Evolutionary conservation across 2,888 invertebrate species (phyloP), one percentile per base, ranked within the genome.

Genomic region (Brenthis hecate): DNA sequence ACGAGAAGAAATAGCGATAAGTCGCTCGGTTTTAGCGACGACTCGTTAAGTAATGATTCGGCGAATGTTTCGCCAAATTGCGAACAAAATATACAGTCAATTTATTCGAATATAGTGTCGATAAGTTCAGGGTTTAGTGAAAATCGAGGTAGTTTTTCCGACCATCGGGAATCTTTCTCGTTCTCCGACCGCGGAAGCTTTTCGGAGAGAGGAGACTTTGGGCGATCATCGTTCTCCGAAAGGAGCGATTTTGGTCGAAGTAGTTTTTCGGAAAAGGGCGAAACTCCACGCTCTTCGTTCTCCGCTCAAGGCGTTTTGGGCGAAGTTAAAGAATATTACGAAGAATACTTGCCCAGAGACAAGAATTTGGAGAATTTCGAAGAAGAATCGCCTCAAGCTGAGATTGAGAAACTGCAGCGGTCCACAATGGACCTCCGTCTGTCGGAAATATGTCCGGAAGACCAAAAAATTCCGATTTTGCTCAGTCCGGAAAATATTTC

Each of bases 21-120:
- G 75, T 95, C 95, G 0, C 84, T 95, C 6, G 95, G 95, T 13
- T 96, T 96, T 79, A 96, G 95, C 50, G 96, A 96, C 71, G 96
- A 96, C 78, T 95, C 95, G 1, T 79, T 96, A n/a, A 95, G 95
- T 76, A 95, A 96, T 73, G 96, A 96, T 77, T 93, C 93, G 0
- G 88, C 91, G 0, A 92, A 89, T 51, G 89, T 86, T 0, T 94
- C 94, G 0, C 95, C 95, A 0, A 94, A 93, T 65, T 93, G 91
- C 76, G 93, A 93, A 43, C 92, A 92, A 6, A 93, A 92, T 63
- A 76, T 93, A 0, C 91, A 91, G 13, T 92, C 93, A 0, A 87
- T 93, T 8, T 93, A 93, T 73, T 93, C 93, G 0, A 93, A 93
- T 71, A 92, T 94, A 0, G 92, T 93, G 0, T 93, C 94, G 0